Base-by-base conservation (phyloP, 2,888 invertebrate species). In the Euphydryas editha region DNA sequence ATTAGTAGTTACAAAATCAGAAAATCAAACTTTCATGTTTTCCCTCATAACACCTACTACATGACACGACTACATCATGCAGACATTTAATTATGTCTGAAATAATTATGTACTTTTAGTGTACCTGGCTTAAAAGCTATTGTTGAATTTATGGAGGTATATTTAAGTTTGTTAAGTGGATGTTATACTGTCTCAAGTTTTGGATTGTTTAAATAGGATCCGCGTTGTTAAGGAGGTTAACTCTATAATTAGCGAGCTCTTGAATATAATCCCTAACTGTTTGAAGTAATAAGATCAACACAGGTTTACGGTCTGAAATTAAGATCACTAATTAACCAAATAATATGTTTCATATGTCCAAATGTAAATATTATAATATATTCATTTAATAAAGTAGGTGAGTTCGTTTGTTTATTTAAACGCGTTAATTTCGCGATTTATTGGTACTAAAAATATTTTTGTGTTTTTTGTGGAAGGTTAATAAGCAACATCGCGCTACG, bases 221-320 rank as follows among this genome's bases (percentile, higher is more conserved):
- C 78, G 75, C 72, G 82, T 82, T 83, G 83, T 83, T 85, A 82
- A 84, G 81, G 80, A 84, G 85, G 86, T 85, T 89, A 86, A 84
- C 83, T 81, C 83, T 81, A 80, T 86, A 89, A 89, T 91, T 88
- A 91, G 86, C 80, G 82, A 82, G 84, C 86, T 86, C 85, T 86
- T 84, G 85, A 75, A 83, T 79, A 83, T 88, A 89, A 90, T 88
- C 86, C 86, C 76, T 77, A 77, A 77, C 76, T 83, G 81, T 81
- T 81, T 79, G 78, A 72, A 82, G 75, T 83, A 81, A 82, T 82
- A 87, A 82, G 78, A 80, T 81, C 81, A 83, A 84, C 83, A 82
- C 83, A 81, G 78, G 77, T 77, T 73, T 75, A 69, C 61, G 59
- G 65, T 62, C 57, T 65, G 64, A 70, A 67, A 70, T 68, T 63